Percentiles rank a stretch among this genome's conserved stretches.
Conservation (phyloP, 2,113 vertebrate species). For the Rallus limicola region DNA sequence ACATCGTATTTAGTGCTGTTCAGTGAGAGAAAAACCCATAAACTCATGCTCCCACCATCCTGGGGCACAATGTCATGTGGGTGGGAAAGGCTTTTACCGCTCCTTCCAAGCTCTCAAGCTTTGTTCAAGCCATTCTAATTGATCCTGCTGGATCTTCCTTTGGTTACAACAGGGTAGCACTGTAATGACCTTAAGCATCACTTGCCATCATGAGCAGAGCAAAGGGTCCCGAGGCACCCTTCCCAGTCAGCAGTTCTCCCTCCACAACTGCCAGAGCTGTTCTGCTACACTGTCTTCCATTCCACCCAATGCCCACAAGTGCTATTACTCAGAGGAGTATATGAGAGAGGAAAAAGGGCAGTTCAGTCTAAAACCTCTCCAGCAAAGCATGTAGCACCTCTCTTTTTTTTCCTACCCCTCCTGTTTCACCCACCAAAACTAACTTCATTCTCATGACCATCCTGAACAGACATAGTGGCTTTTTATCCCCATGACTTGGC, state of each 20-base stretch:
- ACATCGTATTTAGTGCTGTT: not conserved
- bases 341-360: not conserved
- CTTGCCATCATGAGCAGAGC: not conserved
- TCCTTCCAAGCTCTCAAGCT: not conserved
- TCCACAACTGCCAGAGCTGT: not conserved
- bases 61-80: not conserved
- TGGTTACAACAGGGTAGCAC: not conserved
- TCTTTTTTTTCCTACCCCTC: not conserved
- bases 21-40: not conserved
- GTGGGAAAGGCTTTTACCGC: not conserved
- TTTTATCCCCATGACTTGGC: not conserved
- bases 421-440: not conserved
- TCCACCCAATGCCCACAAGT: not conserved
- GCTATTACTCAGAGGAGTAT: not conserved
- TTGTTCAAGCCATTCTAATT: not conserved
- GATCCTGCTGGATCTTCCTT: not conserved
- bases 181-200: not conserved
- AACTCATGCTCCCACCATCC: not conserved
- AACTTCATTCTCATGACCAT: not conserved
- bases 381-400: not conserved
- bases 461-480: not conserved
- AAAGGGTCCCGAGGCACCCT: not conserved
- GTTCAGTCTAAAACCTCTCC: not conserved
- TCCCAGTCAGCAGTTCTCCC: not conserved
- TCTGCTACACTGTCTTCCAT: not conserved